Evolutionary conservation across 2,797 vertebrate genomes (phyloP).

Genomic region (Poecilia gillii): DNA sequence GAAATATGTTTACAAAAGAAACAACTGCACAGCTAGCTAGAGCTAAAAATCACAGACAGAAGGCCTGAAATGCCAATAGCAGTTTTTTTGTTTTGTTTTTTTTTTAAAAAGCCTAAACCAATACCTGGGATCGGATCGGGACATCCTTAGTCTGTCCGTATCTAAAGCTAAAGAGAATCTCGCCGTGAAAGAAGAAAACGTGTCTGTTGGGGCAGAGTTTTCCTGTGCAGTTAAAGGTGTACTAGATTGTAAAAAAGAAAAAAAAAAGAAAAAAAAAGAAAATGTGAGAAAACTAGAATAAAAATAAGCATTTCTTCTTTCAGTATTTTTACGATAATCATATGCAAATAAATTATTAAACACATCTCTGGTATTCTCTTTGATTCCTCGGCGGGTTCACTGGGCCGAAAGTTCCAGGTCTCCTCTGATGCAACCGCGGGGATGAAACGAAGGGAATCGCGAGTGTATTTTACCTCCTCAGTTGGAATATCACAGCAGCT

Average conservation of each 20-base stretch:
- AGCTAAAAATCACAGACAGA: neutral
- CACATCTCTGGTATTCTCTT: slow-evolving; percentile 77
- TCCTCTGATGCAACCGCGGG: slow-evolving; percentile 50
- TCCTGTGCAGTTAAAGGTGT: slow-evolving; percentile 79
- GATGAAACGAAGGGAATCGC: slow-evolving; percentile 65
- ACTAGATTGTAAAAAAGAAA: slow-evolving; percentile 73
- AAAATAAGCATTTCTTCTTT: slow-evolving; percentile 82
- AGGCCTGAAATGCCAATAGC: neutral
- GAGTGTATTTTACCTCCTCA: slow-evolving; percentile 62
- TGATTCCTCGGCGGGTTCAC: slow-evolving; percentile 73
- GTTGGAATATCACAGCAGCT: slow-evolving; percentile 71
- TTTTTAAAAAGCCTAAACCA: neutral
- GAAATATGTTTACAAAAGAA: neutral
- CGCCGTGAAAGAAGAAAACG: slow-evolving; percentile 67
- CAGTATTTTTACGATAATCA: slow-evolving; percentile 84
- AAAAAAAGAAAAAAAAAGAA: slow-evolving; percentile 59
- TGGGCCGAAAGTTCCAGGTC: slow-evolving; percentile 63
- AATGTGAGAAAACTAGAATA: slow-evolving; percentile 66
- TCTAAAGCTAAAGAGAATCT: slow-evolving; percentile 62
- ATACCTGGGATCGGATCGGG: neutral
- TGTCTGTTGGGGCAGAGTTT: slow-evolving; percentile 70
- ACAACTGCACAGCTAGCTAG: neutral
- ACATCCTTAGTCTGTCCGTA: slow-evolving; percentile 53
- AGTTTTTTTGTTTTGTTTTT: neutral
- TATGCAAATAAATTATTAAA: slow-evolving; percentile 85